These are phyloP conservation scores for Parazoanthus swiftii DNA, from an alignment of 92 coral and sea anemone species.

Conservation along the genomic window DNA sequence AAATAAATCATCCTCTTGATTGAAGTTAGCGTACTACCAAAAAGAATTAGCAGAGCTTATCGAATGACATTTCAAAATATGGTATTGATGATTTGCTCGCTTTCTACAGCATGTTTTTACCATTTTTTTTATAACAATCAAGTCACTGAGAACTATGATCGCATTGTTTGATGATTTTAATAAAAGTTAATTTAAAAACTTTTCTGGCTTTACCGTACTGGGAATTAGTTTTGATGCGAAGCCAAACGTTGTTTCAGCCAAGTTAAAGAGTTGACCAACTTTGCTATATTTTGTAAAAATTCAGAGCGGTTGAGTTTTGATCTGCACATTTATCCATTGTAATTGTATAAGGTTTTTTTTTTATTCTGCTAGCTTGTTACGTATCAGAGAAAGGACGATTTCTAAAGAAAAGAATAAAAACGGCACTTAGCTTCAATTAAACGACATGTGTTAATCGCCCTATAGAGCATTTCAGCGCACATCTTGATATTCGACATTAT, in stretches of 20 bases:
- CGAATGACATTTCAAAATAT: constrained; percentile 15
- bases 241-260: background rate
- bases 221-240: constrained; percentile 21
- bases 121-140: constrained; percentile 44
- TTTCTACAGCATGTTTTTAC: constrained; percentile 23
- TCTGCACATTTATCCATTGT: constrained; percentile 35
- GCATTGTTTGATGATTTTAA: constrained; percentile 66
- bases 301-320: constrained; percentile 22
- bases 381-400: constrained; percentile 39
- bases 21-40: constrained; percentile 3
- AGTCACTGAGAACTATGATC: constrained; percentile 45
- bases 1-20: background rate
- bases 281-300: background rate
- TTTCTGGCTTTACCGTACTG: constrained; percentile 23
- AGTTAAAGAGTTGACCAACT: background rate
- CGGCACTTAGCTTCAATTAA: constrained; percentile 88
- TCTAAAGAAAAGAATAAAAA: constrained; percentile 44
- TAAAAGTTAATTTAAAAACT: constrained; percentile 49
- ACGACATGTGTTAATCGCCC: constrained; percentile 85
- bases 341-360: constrained; percentile 35
- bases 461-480: constrained; percentile 28
- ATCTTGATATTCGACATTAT: constrained; percentile 39
- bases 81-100: constrained; percentile 47
- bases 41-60: background rate
- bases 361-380: constrained; percentile 40